A percentile compares a stretch with the other conserved stretches of the same genome.
Conservation (phyloP, 2,113 vertebrate genomes). For the Scopus umbretta region DNA sequence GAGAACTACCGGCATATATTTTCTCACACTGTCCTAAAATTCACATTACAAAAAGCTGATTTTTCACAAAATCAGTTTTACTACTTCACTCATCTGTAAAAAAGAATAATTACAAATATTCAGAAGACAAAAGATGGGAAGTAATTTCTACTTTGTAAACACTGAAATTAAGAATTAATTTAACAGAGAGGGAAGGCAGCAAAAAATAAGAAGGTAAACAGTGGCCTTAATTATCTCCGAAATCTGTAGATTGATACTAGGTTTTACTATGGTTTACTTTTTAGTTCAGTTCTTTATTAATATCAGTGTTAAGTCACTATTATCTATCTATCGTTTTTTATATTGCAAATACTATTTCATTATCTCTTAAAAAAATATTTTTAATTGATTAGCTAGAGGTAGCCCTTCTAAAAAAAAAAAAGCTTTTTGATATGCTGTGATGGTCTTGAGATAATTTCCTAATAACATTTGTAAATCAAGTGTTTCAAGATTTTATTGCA, state of each 20-base stretch:
- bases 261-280: background rate
- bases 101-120: background rate
- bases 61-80: background rate
- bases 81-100: background rate
- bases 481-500: background rate
- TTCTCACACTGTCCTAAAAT: background rate
- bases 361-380: background rate
- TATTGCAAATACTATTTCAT: background rate
- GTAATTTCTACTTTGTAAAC: background rate
- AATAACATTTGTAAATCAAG: background rate
- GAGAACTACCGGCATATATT: background rate
- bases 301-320: background rate
- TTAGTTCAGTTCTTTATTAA: background rate
- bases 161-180: background rate
- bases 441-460: background rate
- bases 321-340: background rate
- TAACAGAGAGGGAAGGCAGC: background rate
- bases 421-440: accelerated
- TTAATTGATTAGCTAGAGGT: background rate
- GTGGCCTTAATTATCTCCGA: background rate
- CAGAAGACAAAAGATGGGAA: background rate
- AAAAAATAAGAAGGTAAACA: background rate
- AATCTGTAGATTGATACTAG: background rate
- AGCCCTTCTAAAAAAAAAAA: background rate
- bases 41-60: background rate